A percentile compares a stretch with the other conserved stretches of the same genome.
phyloP scores from a whole-genome alignment of 2,797 vertebrate species.

The Aldrovandia affinis region DNA sequence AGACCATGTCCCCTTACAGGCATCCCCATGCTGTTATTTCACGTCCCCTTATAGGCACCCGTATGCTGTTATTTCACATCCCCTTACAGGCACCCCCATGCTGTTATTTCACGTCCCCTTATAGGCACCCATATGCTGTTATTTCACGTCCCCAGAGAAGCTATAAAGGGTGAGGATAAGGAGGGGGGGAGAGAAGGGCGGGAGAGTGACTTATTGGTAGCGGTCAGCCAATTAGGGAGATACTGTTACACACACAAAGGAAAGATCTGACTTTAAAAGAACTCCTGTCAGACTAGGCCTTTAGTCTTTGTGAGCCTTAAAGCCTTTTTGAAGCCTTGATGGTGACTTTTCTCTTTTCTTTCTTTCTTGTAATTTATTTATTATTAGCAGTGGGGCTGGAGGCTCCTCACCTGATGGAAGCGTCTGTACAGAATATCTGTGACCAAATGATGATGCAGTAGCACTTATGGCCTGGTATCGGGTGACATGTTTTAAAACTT shows the following conservation, averaged over 20 bases:
- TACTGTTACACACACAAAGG: conserved; percentile 70
- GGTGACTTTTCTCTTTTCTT: conserved; percentile 51
- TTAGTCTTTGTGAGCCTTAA: conserved; percentile 65
- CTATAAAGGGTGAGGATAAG: conserved; percentile 30
- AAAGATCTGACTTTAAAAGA: conserved; percentile 53
- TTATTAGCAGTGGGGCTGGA: conserved; percentile 61
- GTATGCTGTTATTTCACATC: too few species aligned
- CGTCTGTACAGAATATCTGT: conserved; percentile 46
- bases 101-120: too few species aligned
- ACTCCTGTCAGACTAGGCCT: conserved; percentile 57
- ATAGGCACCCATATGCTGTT: too few species aligned
- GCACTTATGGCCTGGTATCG: conserved; percentile 53
- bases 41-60: too few species aligned
- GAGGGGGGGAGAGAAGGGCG: conserved; percentile 44
- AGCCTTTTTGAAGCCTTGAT: conserved; percentile 72
- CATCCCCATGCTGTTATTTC: too few species aligned
- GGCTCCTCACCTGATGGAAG: conserved; percentile 51
- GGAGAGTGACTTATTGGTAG: conserved; percentile 13
- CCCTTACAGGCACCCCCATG: neutral
- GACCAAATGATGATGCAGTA: conserved; percentile 43
- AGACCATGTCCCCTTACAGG: too few species aligned
- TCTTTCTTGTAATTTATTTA: conserved; percentile 65
- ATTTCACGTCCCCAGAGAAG: neutral
- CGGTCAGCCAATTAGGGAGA: conserved; percentile 31
- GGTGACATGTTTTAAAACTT: conserved; percentile 43